Evolutionary conservation across 1,140 invertebrate species (phyloP), one percentile per base, ranked within the genome.

Genomic region (Anadara kagoshimensis): DNA sequence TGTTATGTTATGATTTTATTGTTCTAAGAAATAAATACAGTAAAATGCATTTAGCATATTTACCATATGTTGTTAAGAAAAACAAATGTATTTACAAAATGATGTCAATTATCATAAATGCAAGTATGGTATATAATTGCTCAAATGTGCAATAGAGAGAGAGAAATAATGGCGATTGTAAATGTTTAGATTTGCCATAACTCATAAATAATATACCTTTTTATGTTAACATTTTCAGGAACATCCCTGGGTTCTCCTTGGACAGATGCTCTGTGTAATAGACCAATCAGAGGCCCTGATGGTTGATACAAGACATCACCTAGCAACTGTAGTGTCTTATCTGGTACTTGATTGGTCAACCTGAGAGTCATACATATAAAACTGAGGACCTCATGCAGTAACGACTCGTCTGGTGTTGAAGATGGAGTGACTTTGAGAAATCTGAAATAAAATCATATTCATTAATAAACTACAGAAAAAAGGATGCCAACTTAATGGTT

Each of bases 381-480:
- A 4, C 72, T 70, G 8, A 88, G 75, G 22, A 88, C 79, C 24
- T 87, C 82, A 24, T 81, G 72, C 53, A 88, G 73, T 0, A 88
- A 78, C 36, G 67, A 66, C 61, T 88, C 84, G 77, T 88, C 87
- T 14, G 79, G 74, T 54, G 69, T 66, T 41, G 83, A 83, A 8
- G 83, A 82, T 12, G 87, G 87, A 1, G 83, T 81, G 11, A 87
- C 80, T 49, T 78, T 77, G 18, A 88, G 67, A 82, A 88, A 88
- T 71, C 87, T 88, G 69, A 41, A 75, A 62, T 8, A 59, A 61
- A 63, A n/a, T n/a, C n/a, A 26, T 16, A 47, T n/a, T n/a, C n/a
- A n/a, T n/a, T n/a, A n/a, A n/a, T n/a, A n/a, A n/a, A n/a, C n/a
- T 14, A 41, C 12, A 5, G 29, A 41, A 29, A 29, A 12, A 12